phyloP scores from a whole-genome alignment of 2,888 invertebrate genomes.

The Cistogaster globosa region DNA sequence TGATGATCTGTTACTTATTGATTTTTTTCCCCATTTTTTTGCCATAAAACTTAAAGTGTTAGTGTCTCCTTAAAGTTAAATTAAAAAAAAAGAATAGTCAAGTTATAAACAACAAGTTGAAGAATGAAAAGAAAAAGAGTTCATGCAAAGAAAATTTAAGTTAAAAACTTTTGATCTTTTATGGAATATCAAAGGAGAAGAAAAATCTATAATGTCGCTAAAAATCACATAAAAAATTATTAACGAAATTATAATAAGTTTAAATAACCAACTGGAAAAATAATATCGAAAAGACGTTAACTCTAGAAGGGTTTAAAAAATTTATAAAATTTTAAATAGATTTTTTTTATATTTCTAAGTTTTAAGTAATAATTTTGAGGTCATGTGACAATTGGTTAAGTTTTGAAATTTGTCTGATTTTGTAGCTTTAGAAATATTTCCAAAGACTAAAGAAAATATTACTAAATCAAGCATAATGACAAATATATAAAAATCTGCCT shows the following conservation, averaged over 20 bases:
- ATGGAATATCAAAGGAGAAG: conserved; percentile 32
- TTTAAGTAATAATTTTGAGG: too few relatives aligned
- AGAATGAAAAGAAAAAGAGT: conserved; percentile 50
- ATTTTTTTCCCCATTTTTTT: conserved; percentile 52
- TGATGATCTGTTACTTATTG: conserved; percentile 72
- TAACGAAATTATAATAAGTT: conserved; percentile 37
- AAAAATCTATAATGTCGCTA: conserved; percentile 67
- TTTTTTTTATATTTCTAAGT: too few relatives aligned
- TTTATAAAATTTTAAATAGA: too few relatives aligned
- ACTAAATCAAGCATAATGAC: too few relatives aligned
- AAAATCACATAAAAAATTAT: conserved; percentile 62
- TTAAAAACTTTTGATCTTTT: conserved; percentile 60
- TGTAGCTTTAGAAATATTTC: too few relatives aligned
- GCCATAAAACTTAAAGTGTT: conserved; percentile 20
- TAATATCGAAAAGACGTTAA: neutral
- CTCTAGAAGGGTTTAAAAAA: too few relatives aligned
- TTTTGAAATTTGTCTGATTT: too few relatives aligned
- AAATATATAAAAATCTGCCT: too few relatives aligned
- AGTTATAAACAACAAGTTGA: neutral
- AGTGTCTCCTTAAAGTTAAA: conserved; percentile 48
- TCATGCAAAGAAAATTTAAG: conserved; percentile 68
- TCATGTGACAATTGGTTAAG: too few relatives aligned
- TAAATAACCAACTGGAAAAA: conserved; percentile 46
- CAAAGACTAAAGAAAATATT: too few relatives aligned
- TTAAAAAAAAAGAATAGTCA: neutral